Base-by-base conservation (phyloP, 2,888 invertebrate genomes). In the Chrysolina oricalcia region DNA sequence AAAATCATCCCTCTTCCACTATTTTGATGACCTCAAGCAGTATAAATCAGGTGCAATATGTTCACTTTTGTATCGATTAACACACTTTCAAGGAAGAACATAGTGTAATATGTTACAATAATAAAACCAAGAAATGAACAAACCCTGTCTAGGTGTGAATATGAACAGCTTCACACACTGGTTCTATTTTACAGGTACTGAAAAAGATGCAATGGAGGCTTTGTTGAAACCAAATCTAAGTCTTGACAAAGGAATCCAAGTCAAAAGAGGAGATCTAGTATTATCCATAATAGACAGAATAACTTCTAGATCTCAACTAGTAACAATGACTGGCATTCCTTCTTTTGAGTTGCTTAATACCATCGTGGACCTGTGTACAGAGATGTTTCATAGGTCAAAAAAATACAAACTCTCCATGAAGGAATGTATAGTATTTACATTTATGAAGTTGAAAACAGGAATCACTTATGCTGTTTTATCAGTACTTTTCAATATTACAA, bases 31-130 rank as follows among this genome's bases (percentile, higher is more conserved):
- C 43, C 43, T 43, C 43, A 43, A 2, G 2, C 43, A 43, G 4
- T 43, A 43, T 43, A 43, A 43, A 43, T 43, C 6, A 8, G 2
- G 43, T 43, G 43, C 43, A 43, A 43, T 43, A 43, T 43, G 43
- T 43, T 43, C 43, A 43, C 43, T 43, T 43, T 43, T 43, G n/a
- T n/a, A n/a, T n/a, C n/a, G n/a, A 43, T 43, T 43, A 43, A 43
- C 43, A 43, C 43, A 43, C 6, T 43, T 43, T 43, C 6, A 43
- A 43, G 2, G 43, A 43, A 43, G 43, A 5, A 43, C 43, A 43
- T 8, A 43, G 43, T 8, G 6, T 43, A 43, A 43, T 43, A 8
- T 43, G 43, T 43, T 11, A 2, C 2, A 43, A 11, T 43, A 13
- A 43, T 43, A 43, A 43, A 43, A 43, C 43, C 43, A 43, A 43